Percentiles rank a stretch among this genome's conserved stretches.
Conservation (phyloP, 2,797 vertebrate species). For the Sardinella longiceps region DNA sequence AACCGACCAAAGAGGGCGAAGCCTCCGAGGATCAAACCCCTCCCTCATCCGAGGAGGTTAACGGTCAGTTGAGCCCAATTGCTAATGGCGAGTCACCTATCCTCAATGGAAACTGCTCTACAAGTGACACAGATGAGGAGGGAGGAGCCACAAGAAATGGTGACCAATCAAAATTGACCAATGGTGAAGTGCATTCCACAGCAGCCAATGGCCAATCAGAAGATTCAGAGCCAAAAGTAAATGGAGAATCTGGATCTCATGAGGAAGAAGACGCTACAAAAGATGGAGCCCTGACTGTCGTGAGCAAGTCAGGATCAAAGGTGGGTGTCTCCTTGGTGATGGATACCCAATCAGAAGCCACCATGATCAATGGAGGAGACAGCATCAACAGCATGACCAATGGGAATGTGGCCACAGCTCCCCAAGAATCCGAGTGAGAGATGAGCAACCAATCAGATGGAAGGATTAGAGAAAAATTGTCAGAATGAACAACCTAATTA, state of each 20-base stretch:
- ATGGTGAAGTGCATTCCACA: background rate
- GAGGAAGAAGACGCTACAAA: background rate
- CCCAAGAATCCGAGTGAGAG: background rate
- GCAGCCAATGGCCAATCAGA: background rate
- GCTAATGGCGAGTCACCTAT: constrained; percentile 27
- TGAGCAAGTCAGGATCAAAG: constrained; percentile 36
- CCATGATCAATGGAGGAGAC: constrained; percentile 42
- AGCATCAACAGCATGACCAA: constrained; percentile 3
- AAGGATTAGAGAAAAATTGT: background rate
- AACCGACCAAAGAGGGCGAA: background rate
- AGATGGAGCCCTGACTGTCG: background rate
- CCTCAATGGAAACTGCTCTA: constrained; percentile 41
- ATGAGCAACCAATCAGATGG: background rate
- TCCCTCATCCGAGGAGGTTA: constrained; percentile 13
- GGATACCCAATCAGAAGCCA: constrained; percentile 28
- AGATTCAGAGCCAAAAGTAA: background rate
- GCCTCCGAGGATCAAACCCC: constrained; percentile 6
- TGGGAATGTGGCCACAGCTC: background rate
- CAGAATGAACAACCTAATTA: background rate
- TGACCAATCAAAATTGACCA: constrained; percentile 12
- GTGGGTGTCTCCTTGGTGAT: background rate
- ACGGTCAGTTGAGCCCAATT: constrained; percentile 25
- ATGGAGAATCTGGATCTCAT: background rate
- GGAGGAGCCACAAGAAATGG: background rate
- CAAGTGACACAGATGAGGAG: constrained; percentile 21